These are phyloP conservation scores for Doryteuthis pealeii DNA, from an alignment of 1,140 invertebrate species.

Conservation along the genomic window DNA sequence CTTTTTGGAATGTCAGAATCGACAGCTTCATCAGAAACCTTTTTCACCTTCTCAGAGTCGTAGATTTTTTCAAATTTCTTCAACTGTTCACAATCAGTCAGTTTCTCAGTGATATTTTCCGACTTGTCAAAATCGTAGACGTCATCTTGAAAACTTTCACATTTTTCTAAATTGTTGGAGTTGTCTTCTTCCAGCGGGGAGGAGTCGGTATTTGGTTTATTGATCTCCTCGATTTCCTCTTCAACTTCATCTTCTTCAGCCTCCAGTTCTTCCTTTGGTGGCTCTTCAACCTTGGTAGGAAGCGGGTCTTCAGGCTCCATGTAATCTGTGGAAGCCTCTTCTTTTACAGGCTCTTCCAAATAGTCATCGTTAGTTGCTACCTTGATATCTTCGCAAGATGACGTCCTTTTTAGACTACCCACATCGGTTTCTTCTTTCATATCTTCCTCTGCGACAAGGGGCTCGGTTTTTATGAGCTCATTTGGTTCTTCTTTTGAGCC, in stretches of 20 bases:
- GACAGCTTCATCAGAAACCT: not conserved
- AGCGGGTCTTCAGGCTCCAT: not conserved
- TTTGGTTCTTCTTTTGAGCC: too few species aligned
- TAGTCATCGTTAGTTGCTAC: not conserved
- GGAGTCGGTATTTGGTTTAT: too few species aligned
- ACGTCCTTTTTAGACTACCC: not conserved
- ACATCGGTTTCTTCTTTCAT: not conserved
- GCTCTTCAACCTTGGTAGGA: not conserved
- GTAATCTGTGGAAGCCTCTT: not conserved
- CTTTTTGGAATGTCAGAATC: not conserved
- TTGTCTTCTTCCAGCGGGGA: too few species aligned
- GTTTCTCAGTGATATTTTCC: not conserved
- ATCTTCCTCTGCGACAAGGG: not conserved
- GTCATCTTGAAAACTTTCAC: not conserved
- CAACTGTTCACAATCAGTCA: not conserved
- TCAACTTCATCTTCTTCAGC: slow-evolving; percentile 6
- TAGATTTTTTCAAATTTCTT: slow-evolving; percentile 7
- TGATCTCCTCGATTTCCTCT: not conserved
- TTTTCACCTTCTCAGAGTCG: slow-evolving; percentile 7
- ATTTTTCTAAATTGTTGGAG: not conserved
- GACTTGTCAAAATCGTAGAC: slow-evolving; percentile 3
- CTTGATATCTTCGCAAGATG: not conserved
- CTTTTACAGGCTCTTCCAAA: not conserved
- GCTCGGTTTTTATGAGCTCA: not conserved
- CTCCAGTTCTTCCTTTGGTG: not conserved